These are phyloP conservation scores for Euphydryas editha DNA, from an alignment of 2,888 invertebrate genomes.

Conservation along the genomic window DNA sequence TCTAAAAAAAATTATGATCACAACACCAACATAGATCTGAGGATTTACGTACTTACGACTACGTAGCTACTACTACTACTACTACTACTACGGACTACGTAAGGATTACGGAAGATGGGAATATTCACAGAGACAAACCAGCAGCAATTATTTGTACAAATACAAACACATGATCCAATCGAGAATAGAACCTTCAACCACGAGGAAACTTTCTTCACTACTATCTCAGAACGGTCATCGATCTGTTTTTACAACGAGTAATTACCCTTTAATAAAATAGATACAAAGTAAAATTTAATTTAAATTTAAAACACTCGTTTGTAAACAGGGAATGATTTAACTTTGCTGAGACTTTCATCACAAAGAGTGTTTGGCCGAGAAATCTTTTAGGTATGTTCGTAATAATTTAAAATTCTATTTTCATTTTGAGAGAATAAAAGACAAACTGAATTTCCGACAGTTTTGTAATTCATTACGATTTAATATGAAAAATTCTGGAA, in stretches of 20 bases:
- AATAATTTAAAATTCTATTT: constrained; percentile 2
- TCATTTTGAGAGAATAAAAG: not conserved
- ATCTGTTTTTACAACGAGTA: not conserved
- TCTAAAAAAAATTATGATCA: too few relatives aligned
- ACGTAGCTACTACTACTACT: too few relatives aligned
- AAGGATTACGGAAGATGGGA: too few relatives aligned
- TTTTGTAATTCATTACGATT: not conserved
- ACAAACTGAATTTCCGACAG: not conserved
- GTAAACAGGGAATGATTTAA: constrained; percentile 4
- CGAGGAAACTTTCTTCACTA: too few relatives aligned
- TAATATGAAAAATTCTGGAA: not conserved
- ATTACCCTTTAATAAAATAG: constrained; percentile 2
- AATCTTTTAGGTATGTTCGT: not conserved
- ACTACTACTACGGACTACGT: too few relatives aligned
- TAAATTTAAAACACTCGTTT: constrained; percentile 8
- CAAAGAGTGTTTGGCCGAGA: constrained; percentile 8
- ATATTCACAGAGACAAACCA: too few relatives aligned
- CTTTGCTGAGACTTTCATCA: constrained; percentile 1
- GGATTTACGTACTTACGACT: too few relatives aligned
- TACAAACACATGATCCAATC: too few relatives aligned
- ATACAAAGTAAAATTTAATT: constrained; percentile 2
- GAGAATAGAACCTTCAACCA: too few relatives aligned
- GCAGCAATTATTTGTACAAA: too few relatives aligned
- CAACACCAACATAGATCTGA: too few relatives aligned
- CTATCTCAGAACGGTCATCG: too few relatives aligned